These are phyloP conservation scores for Rhynchotus rufescens DNA, from an alignment of 2,797 vertebrate genomes.

Conservation along the genomic window DNA sequence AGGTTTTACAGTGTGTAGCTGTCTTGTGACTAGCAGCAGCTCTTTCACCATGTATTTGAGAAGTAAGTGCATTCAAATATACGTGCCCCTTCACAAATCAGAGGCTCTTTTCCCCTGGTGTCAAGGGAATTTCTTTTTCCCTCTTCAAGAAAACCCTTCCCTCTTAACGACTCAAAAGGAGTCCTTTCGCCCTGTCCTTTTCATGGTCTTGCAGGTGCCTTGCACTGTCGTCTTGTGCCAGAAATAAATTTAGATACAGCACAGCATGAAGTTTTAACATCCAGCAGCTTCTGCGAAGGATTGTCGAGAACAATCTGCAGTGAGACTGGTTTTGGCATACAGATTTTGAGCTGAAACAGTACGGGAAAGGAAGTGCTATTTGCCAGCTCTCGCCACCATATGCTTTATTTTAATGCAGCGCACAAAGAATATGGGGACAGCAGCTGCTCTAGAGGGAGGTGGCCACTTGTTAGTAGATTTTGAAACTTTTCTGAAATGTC, in stretches of 20 bases:
- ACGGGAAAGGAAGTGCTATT: slow-evolving; percentile 81
- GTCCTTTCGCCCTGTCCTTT: background rate
- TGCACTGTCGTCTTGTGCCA: slow-evolving; percentile 25
- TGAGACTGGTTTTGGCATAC: slow-evolving; percentile 57
- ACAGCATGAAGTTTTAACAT: slow-evolving; percentile 36
- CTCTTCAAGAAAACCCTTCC: background rate
- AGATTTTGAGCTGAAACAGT: slow-evolving; percentile 74
- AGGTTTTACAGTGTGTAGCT: background rate
- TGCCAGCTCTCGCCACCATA: slow-evolving; percentile 89
- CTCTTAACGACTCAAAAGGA: background rate
- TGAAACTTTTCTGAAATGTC: slow-evolving; percentile 32
- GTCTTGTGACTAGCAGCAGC: background rate
- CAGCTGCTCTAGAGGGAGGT: slow-evolving; percentile 82
- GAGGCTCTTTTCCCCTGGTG: background rate
- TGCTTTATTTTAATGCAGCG: slow-evolving; percentile 82
- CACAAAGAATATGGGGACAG: slow-evolving; percentile 81
- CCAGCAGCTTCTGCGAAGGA: slow-evolving; percentile 46
- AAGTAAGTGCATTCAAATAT: background rate
- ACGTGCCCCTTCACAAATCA: background rate
- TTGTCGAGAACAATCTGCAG: slow-evolving; percentile 68
- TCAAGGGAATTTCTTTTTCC: background rate
- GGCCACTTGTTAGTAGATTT: slow-evolving; percentile 29
- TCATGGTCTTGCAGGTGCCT: slow-evolving; percentile 23
- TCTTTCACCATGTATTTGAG: background rate
- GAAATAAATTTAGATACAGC: slow-evolving; percentile 61